Base-by-base conservation (phyloP, 1,140 invertebrate genomes). In the Magallana ariakensis region DNA sequence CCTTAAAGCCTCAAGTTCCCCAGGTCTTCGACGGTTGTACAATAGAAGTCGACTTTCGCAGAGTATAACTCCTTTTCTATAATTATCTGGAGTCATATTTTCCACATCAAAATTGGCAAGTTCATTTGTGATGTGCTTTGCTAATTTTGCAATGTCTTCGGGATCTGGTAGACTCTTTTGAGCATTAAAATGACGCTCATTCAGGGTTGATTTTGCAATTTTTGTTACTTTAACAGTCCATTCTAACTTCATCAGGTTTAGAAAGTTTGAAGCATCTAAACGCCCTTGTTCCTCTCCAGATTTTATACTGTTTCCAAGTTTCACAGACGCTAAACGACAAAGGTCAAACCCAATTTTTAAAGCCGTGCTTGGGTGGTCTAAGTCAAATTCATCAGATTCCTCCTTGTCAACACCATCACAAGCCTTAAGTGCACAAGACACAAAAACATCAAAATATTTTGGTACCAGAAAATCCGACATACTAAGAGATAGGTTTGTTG, bases 321-420 rank as follows among this genome's bases (percentile, higher is more conserved):
- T 85, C 11, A 54, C 16, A 4, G 53, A 33, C 57, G 70, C 66
- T 22, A 85, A 56, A 33, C 84, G 54, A 10, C 22, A 46, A 9
- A 85, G 46, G 19, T 86, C 85, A 82, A 56, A 82, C 10, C 85
- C 85, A 58, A 86, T 19, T 22, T 86, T 86, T 5, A 86, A 16
- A 33, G 85, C 85, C 6, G 75, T 82, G 22, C 55, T 82, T 4
- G 85, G 85, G 19, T 86, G 33, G 13, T 86, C 62, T 0, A 86
- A 53, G 33, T 33, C 33, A 33, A 3, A 33, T 33, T 33, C 33
- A 33, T 33, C 33, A 33, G 33, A 33, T n/a, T 81, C 19, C 26
- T 82, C 85, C 16, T 86, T n/a, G 8, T 82, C 75, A 53, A 60
- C 80, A 33, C 54, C 80, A 19, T 53, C 57, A 82, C 75, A 81